Conservation (phyloP, 1,140 invertebrate genomes). For the Drosophila takahashii region DNA sequence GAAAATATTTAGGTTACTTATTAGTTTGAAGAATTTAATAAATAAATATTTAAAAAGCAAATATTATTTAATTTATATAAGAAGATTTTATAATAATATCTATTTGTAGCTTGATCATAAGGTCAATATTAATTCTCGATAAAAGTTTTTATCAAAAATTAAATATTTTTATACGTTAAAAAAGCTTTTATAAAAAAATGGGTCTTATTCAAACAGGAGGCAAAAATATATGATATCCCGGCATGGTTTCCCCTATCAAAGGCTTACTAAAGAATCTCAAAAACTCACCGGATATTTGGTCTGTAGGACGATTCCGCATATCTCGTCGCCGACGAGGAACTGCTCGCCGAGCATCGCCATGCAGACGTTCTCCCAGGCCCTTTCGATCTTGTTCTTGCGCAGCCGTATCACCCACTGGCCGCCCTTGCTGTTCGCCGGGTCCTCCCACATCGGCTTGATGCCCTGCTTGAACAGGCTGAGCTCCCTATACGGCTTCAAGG, state of each 20-base stretch:
- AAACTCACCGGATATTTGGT: constrained; percentile 93
- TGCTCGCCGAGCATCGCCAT: constrained; percentile 99
- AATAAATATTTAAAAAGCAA: no score
- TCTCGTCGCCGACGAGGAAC: constrained; percentile 99
- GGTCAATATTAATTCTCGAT: no score
- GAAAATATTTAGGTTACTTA: no score
- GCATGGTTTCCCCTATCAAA: constrained; percentile 35
- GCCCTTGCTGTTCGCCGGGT: constrained; percentile 96
- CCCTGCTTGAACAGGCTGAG: constrained; percentile 99
- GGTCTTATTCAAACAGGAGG: no score
- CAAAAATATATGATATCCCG: not conserved
- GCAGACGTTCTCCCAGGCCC: constrained; percentile 99
- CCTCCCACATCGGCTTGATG: constrained; percentile 99
- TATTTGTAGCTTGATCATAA: no score
- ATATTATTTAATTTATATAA: no score
- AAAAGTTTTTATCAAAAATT: no score
- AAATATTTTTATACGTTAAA: no score
- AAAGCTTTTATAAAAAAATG: no score
- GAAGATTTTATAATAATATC: no score
- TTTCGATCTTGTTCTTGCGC: constrained; percentile 96
- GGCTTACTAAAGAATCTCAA: not conserved
- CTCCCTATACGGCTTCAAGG: constrained; percentile 96
- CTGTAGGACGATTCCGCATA: constrained; percentile 98
- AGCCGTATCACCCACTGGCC: constrained; percentile 98
- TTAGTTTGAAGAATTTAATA: no score